Evolutionary conservation across 1,140 invertebrate genomes (phyloP), one percentile per base, ranked within the genome.

Genomic region (Pararge aegeria): DNA sequence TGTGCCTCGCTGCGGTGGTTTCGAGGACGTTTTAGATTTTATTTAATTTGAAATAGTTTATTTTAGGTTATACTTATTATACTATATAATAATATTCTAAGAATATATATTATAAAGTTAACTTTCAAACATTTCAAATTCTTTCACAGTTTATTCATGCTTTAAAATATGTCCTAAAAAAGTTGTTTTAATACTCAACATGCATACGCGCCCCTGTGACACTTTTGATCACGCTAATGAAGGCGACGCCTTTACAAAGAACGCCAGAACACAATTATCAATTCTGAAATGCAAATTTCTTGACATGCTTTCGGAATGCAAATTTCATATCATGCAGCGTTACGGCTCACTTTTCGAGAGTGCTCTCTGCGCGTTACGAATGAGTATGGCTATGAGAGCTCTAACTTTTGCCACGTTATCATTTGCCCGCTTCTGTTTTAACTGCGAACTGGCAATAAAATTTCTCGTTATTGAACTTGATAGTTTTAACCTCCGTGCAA

Each of bases 251-350:
- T 46, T 19, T 46, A 12, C 42, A 46, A 46, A 46, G 42, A 46
- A 46, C 9, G 10, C 16, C 19, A 46, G 42, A 46, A 46, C 42
- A 46, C 42, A 46, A 46, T 46, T 46, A 46, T 46, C 42, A 20
- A 19, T 46, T 19, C 42, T 21, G 42, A 46, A 46, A 46, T 46
- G 42, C 42, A 46, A 46, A 46, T 46, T 46, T 20, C 4, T 19
- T 20, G 13, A 46, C 42, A 16, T 46, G 42, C 16, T 46, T 46
- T 46, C 13, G 19, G 42, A 20, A 46, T 46, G 42, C 42, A 46
- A 46, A 46, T 46, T 46, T 46, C 42, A 20, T 46, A 46, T 46
- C 16, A 46, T 46, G 42, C 6, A 46, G 19, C 13, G 38, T 5
- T 15, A 16, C 42, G 19, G 42, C 6, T 46, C 42, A 46, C 42